These are phyloP conservation scores for Ornithorhynchus anatinus DNA, from an alignment of 2,113 vertebrate species.

Conservation along the genomic window DNA sequence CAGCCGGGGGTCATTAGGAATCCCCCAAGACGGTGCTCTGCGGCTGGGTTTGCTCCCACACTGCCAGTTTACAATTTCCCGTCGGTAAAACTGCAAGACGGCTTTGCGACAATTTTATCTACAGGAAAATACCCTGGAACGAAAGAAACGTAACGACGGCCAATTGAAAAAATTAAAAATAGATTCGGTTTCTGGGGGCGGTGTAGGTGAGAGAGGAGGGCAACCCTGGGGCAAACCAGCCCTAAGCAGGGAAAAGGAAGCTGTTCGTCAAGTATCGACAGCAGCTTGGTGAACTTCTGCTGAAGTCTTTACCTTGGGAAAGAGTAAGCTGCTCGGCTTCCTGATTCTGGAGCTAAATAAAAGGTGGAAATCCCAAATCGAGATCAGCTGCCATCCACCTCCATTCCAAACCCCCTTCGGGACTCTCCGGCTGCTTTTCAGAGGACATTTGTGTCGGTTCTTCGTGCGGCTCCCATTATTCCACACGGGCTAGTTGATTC, in stretches of 20 bases:
- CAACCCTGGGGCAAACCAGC: not conserved
- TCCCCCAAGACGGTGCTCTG: too few relatives aligned
- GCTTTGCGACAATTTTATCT: not conserved
- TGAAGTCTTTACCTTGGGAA: not conserved
- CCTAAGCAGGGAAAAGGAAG: not conserved
- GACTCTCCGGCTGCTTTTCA: not conserved
- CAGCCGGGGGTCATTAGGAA: not conserved
- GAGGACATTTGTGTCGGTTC: not conserved
- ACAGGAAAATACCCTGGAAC: constrained; percentile 5
- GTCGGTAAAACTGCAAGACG: not conserved
- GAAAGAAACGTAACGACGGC: constrained; percentile 10
- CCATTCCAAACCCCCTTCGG: not conserved
- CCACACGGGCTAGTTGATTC: not conserved
- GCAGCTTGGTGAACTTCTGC: accelerated
- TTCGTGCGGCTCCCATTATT: not conserved
- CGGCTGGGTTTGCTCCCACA: accelerated
- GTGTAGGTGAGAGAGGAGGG: constrained; percentile 3
- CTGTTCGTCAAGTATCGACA: not conserved
- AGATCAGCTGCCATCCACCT: not conserved
- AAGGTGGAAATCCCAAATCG: not conserved
- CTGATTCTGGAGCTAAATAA: not conserved
- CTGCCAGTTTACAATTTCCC: not conserved
- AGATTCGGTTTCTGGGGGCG: not conserved
- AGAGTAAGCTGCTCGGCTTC: not conserved
- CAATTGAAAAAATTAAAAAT: constrained; percentile 14